Base-by-base conservation (phyloP, 1,140 invertebrate genomes). In the Cyrtorhinus lividipennis region DNA sequence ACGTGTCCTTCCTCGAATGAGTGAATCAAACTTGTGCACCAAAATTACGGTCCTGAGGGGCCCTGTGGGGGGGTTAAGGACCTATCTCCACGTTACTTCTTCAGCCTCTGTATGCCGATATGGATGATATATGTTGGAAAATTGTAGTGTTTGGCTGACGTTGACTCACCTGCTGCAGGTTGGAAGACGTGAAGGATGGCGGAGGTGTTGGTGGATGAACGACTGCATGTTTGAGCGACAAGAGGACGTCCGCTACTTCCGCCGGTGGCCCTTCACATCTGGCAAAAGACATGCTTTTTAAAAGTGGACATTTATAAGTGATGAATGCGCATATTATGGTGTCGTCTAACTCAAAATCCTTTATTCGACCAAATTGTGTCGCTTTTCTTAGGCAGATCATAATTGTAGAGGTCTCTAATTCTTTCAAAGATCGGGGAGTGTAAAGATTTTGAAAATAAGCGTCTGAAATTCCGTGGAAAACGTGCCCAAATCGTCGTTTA, bases 171-270 rank as follows among this genome's bases (percentile, higher is more conserved):
- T 64, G 63, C 2, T 59, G 59, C 23, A 59, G 76, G 67, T 77
- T 78, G 63, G 73, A 75, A 76, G 71, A 72, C 78, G 73, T 71
- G 78, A 64, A 59, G 67, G 62, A 64, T 8, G 73, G 71, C 44
- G 65, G 69, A 60, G 68, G 69, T 20, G 67, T 68, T 60, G 65
- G 67, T 30, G 63, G 69, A 74, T 90, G 87, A 12, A 91, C 86
- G 12, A 92, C 87, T 0, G 89, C 87, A 71, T 92, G 88, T 73
- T 92, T 92, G 63, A 92, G 73, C 0, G 88, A 90, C 63, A 92
- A 75, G 24, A 92, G 78, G 22, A 91, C 88, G 70, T 92, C 89
- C 1, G 89, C 88, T 61, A 90, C 84, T 65, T 86, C 81, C 71
- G 83, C 79, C 18, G 77, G 63, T 18, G 44, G 62, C 24, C 24